These are phyloP conservation scores for Parazoanthus swiftii DNA, from an alignment of 92 coral and sea anemone genomes.

Conservation along the genomic window DNA sequence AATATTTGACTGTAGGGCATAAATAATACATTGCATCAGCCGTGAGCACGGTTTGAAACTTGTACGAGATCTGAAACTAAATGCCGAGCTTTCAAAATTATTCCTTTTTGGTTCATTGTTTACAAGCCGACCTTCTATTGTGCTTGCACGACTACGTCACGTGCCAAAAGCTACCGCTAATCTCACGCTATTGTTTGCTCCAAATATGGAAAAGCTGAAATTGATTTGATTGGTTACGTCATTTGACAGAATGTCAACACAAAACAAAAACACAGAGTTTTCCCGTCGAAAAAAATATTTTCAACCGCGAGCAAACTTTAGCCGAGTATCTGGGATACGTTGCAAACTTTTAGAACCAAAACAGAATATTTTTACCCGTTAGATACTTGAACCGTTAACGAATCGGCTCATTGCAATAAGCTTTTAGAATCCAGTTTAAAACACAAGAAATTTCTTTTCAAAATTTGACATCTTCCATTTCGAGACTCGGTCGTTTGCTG, in stretches of 20 bases:
- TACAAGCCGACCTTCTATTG: conserved; percentile 24
- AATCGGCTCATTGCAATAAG: background rate
- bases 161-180: conserved; percentile 37
- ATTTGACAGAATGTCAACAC: conserved; percentile 96
- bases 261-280: conserved; percentile 89
- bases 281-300: conserved; percentile 69
- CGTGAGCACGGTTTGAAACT: background rate
- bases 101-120: background rate
- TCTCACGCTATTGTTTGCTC: conserved; percentile 47
- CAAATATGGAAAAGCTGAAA: conserved; percentile 69
- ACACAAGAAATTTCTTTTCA: background rate
- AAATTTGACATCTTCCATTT: background rate
- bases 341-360: background rate
- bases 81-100: conserved; percentile 9
- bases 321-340: conserved; percentile 42
- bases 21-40: background rate
- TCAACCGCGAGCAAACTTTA: conserved; percentile 20
- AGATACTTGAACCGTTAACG: background rate
- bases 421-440: background rate
- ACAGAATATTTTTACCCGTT: background rate
- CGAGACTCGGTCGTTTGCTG: conserved; percentile 24
- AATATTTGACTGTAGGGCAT: background rate
- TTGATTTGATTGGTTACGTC: conserved; percentile 82
- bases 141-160: conserved; percentile 23
- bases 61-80: background rate